phyloP scores from a whole-genome alignment of 1,140 invertebrate genomes.

The Aphaenogaster rudis region DNA sequence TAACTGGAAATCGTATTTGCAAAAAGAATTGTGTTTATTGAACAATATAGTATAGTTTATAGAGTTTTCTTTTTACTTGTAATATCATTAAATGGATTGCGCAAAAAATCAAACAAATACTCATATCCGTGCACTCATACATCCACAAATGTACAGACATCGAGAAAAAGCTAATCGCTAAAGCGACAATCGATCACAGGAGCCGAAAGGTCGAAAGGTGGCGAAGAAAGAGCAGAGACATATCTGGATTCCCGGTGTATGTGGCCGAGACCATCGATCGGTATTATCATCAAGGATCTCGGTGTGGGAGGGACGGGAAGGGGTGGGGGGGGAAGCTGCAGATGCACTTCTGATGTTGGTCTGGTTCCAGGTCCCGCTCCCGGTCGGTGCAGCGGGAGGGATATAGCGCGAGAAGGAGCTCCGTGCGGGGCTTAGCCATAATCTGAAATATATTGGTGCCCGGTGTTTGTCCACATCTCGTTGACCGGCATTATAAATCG shows the following conservation, averaged over 20 bases:
- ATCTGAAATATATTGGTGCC: conserved; percentile 87
- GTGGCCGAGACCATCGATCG: conserved; percentile 74
- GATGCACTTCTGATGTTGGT: conserved; percentile 83
- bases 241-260: conserved; percentile 43
- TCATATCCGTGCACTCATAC: neutral
- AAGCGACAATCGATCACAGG: conserved; percentile 48
- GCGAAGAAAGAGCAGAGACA: conserved; percentile 26
- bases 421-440: conserved; percentile 83
- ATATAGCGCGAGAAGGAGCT: conserved; percentile 43
- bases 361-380: conserved; percentile 75
- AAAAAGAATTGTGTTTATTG: neutral
- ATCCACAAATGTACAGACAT: too few relatives aligned
- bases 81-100: neutral
- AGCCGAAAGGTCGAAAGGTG: conserved; percentile 39
- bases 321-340: conserved; percentile 57
- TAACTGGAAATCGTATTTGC: neutral
- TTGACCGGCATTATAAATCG: conserved; percentile 87
- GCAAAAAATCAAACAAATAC: neutral
- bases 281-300: conserved; percentile 80
- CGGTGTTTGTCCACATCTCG: conserved; percentile 86
- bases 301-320: conserved; percentile 15
- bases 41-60: neutral
- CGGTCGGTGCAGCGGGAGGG: conserved; percentile 47
- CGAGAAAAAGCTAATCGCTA: neutral
- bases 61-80: neutral